phyloP scores from a whole-genome alignment of 2,113 vertebrate species.

The Hemiscyllium ocellatum region DNA sequence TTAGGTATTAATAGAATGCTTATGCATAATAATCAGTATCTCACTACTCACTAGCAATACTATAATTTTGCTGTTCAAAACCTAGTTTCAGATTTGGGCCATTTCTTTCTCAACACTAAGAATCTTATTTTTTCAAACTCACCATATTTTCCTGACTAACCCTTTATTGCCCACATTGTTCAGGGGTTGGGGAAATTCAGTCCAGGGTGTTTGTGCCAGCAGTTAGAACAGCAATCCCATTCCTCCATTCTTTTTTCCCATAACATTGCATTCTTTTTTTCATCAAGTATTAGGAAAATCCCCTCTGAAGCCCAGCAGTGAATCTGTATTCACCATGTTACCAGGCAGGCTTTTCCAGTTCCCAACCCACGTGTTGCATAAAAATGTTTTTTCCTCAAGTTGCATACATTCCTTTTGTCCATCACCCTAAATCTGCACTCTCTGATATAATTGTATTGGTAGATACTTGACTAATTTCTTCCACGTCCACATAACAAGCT shows the following conservation, averaged over 20 bases:
- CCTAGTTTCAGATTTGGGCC: too few species aligned
- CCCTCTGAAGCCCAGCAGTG: neutral
- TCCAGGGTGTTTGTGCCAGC: neutral
- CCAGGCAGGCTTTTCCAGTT: neutral
- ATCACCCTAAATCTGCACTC: neutral
- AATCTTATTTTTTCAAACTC: too few species aligned
- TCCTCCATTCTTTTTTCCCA: neutral
- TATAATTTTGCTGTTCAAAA: too few species aligned
- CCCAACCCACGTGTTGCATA: neutral
- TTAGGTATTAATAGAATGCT: too few species aligned
- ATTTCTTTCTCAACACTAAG: too few species aligned
- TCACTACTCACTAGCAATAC: too few species aligned
- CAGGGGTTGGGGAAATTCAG: too few species aligned
- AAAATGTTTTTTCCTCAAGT: neutral
- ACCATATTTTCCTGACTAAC: too few species aligned
- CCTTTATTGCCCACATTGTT: too few species aligned
- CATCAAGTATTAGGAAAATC: neutral
- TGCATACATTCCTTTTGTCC: neutral
- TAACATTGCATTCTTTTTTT: neutral
- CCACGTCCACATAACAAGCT: neutral
- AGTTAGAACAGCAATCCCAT: neutral
- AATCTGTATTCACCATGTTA: neutral
- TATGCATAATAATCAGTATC: too few species aligned
- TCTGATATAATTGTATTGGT: neutral
- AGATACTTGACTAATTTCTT: neutral